Conservation (phyloP, 2,113 vertebrate genomes). For the Scophthalmus maximus region DNA sequence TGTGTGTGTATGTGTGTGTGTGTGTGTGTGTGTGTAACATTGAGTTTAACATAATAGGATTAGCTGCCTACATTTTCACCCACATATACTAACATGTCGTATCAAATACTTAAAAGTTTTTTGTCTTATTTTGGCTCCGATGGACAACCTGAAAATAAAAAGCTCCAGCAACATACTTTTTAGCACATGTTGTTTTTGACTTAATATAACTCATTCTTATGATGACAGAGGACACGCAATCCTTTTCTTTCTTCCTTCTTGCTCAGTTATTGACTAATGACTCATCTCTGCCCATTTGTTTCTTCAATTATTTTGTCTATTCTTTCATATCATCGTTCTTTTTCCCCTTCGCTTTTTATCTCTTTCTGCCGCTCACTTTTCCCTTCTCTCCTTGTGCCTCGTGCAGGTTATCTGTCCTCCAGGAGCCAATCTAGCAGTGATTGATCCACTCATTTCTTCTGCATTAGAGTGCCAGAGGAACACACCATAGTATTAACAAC, state of each 20-base stretch:
- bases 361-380: slow-evolving; percentile 17
- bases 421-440: slow-evolving; percentile 76
- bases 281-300: slow-evolving; percentile 34
- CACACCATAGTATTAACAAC: slow-evolving; percentile 74
- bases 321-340: slow-evolving; percentile 37
- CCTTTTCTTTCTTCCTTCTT: neutral
- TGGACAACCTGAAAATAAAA: neutral
- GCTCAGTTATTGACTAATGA: slow-evolving; percentile 26
- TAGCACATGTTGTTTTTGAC: neutral
- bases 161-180: neutral
- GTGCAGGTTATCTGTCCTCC: slow-evolving; percentile 63
- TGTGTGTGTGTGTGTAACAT: neutral
- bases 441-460: slow-evolving; percentile 81
- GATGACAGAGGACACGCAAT: neutral
- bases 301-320: slow-evolving; percentile 50
- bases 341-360: slow-evolving; percentile 34
- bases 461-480: slow-evolving; percentile 74
- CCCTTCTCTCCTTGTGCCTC: slow-evolving; percentile 24
- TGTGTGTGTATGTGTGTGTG: too few relatives aligned
- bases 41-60: neutral
- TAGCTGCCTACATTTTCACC: neutral
- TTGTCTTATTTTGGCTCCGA: neutral
- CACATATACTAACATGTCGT: neutral
- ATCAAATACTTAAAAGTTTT: neutral
- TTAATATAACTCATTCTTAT: neutral